Evolutionary conservation across 35 echinoderm and acorn worm species (phyloP).

Genomic region (Ophioderma brevispina): DNA sequence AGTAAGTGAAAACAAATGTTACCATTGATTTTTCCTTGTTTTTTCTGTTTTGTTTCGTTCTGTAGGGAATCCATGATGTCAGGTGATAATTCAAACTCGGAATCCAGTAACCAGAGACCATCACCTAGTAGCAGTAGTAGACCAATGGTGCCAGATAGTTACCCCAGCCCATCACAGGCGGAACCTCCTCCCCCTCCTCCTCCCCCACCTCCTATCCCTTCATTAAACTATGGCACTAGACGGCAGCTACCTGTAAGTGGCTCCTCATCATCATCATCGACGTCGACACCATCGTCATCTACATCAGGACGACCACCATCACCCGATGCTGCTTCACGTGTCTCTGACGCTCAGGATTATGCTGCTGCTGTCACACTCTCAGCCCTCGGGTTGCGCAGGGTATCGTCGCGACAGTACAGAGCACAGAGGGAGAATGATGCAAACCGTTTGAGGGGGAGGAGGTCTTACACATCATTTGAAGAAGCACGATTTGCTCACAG

Average conservation of each 20-base stretch:
- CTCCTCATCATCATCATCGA: neutral
- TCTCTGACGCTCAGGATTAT: constrained; percentile 53
- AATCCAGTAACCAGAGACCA: constrained; percentile 24
- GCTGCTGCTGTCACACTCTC: constrained; percentile 58
- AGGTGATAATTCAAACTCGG: neutral
- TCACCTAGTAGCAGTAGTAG: neutral
- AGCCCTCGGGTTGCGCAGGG: constrained; percentile 22
- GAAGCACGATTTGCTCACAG: neutral
- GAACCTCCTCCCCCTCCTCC: neutral
- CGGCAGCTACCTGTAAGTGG: neutral
- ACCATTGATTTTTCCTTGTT: too few species aligned
- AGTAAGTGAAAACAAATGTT: too few species aligned
- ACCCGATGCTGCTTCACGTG: constrained; percentile 29
- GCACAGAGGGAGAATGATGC: neutral
- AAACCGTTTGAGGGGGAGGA: neutral
- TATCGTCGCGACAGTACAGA: neutral
- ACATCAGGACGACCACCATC: constrained; percentile 14
- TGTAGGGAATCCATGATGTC: neutral
- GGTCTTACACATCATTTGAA: neutral
- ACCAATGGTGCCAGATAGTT: constrained; percentile 29
- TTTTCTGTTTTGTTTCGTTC: too few species aligned
- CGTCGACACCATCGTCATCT: neutral
- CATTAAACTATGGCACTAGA: neutral
- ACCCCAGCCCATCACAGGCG: constrained; percentile 22
- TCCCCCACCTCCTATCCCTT: constrained; percentile 15